Base-by-base conservation (phyloP, 2,888 invertebrate genomes). In the Poecilobothrus nobilitatus region DNA sequence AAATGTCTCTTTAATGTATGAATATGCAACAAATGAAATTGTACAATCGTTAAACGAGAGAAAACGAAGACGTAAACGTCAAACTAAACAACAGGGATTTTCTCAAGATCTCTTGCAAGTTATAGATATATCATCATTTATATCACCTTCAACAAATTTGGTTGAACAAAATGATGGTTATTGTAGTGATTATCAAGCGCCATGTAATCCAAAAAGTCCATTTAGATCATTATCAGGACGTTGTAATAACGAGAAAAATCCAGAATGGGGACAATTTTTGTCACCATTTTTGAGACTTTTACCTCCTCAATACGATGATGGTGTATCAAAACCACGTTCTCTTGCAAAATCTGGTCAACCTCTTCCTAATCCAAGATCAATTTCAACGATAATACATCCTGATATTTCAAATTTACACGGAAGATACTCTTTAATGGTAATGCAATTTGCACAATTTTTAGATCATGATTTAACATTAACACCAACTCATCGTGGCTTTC, bases 391-490 rank as follows among this genome's bases (percentile, higher is more conserved):
- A 1, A 91, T 97, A 66, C 97, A 97, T 80, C 92, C 94, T 0
- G 95, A 95, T 76, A 93, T 95, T 70, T 94, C 94, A 44, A 92
- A 95, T 78, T 84, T 95, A 22, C 94, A 95, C 77, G 90, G 89
- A 0, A 85, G 94, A 8, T 95, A 96, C 81, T 91, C 94, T 0
- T 83, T 96, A 21, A 92, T 96, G 91, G 87, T 92, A 63, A 97
- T 97, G 96, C 96, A 96, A 83, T 96, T 89, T 76, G 96, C 95
- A 0, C 96, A 97, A 80, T 91, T 97, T 76, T 80, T 97, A 22
- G 97, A 97, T 80, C 97, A 97, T 82, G 97, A 97, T 79, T 84
- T 97, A 67, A 96, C 96, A 0, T 89, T 95, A 87, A 95, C 96
- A 0, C 97, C 95, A 1, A 93, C 94, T 68, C 93, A 92, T 76